phyloP scores from a whole-genome alignment of 2,888 invertebrate species.

The Adelphocoris suturalis region DNA sequence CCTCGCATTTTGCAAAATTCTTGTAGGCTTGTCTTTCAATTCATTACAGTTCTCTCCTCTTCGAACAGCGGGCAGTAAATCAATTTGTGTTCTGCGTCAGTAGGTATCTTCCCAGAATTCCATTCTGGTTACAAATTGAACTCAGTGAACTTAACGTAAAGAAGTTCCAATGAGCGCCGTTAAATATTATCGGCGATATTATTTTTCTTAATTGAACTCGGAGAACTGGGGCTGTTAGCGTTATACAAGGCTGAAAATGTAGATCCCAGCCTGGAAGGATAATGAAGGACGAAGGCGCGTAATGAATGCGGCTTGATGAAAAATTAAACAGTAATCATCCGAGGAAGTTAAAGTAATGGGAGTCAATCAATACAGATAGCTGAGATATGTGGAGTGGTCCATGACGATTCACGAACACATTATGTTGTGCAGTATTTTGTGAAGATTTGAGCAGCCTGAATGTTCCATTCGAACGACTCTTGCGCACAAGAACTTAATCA shows the following conservation, averaged over 20 bases:
- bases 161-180: too few species aligned
- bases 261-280: neutral
- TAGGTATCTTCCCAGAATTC: too few species aligned
- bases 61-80: too few species aligned
- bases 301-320: slow-evolving; percentile 16
- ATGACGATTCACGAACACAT: neutral
- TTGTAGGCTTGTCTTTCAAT: too few species aligned
- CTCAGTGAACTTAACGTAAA: too few species aligned
- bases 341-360: neutral
- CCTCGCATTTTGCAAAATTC: too few species aligned
- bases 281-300: neutral
- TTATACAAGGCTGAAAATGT: neutral
- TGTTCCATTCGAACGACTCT: neutral
- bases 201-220: too few species aligned
- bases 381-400: neutral
- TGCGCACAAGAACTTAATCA: too few species aligned
- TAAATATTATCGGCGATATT: too few species aligned
- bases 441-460: neutral
- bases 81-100: too few species aligned
- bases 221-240: neutral
- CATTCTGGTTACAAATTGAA: too few species aligned
- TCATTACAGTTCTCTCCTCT: too few species aligned
- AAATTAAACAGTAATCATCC: neutral
- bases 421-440: neutral
- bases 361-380: neutral